Conservation (phyloP, 1,140 invertebrate species). For the Agrilus planipennis region DNA sequence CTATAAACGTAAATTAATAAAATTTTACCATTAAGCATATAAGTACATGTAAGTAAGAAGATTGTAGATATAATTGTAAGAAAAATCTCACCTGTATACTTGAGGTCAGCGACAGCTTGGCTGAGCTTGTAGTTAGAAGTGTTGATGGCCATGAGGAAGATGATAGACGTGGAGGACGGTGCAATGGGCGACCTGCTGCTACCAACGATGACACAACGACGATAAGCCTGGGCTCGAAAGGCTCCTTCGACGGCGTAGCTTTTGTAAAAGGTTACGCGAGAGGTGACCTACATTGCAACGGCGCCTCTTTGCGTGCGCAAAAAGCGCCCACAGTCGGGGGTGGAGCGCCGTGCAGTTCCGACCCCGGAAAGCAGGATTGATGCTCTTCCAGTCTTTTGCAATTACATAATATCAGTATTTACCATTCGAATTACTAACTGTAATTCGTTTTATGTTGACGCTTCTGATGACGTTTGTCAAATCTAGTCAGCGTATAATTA, state of each 20-base stretch:
- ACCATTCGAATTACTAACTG: no score
- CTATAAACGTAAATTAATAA: not conserved
- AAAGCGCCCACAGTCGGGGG: no score
- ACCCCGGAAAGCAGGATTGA: no score
- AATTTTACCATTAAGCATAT: constrained; percentile 1
- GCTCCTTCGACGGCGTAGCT: constrained; percentile 9
- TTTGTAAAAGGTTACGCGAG: no score
- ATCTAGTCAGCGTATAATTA: no score
- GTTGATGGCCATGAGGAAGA: constrained; percentile 27
- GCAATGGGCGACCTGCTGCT: constrained; percentile 30
- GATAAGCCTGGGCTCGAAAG: constrained; percentile 21
- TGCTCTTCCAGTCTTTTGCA: no score
- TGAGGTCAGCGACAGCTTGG: constrained; percentile 22
- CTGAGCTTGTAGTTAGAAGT: constrained; percentile 30
- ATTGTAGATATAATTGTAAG: not conserved
- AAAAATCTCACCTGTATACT: constrained; percentile 29
- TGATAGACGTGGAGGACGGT: constrained; percentile 23
- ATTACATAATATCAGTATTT: no score
- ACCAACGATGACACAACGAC: constrained; percentile 26
- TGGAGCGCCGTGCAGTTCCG: no score
- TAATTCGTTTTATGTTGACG: no score
- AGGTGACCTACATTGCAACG: no score
- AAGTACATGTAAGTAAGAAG: not conserved
- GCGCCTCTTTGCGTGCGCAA: no score
- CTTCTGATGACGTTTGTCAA: no score